Conservation (phyloP, 2,888 invertebrate species). For the Plusia festucae region DNA sequence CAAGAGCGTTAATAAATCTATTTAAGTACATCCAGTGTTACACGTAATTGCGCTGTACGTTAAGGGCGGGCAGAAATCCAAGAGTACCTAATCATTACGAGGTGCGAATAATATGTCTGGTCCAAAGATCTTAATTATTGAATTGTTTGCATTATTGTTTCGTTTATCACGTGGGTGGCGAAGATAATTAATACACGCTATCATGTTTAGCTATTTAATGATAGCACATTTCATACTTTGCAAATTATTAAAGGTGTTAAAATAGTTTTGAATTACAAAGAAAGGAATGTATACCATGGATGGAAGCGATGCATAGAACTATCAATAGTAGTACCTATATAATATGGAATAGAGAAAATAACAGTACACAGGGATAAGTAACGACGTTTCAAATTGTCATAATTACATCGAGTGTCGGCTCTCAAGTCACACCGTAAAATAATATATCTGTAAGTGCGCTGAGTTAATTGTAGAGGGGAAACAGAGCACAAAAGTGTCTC, state of each 20-base stretch:
- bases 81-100: slow-evolving; percentile 43
- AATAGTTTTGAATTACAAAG: not conserved
- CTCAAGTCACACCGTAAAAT: slow-evolving; percentile 20
- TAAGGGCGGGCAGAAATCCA: slow-evolving; percentile 52
- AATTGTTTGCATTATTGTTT: slow-evolving; percentile 3
- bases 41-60: slow-evolving; percentile 36
- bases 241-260: not conserved
- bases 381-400: slow-evolving; percentile 33
- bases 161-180: not conserved
- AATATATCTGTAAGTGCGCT: slow-evolving; percentile 38
- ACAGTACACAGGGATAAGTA: not conserved
- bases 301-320: not conserved
- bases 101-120: slow-evolving; percentile 44
- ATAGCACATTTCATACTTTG: not conserved
- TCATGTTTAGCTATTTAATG: not conserved
- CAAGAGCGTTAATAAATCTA: slow-evolving; percentile 2
- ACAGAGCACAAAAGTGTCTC: slow-evolving; percentile 80
- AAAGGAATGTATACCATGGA: not conserved
- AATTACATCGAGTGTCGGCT: slow-evolving; percentile 39
- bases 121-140: slow-evolving; percentile 40
- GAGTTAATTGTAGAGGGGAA: slow-evolving; percentile 73
- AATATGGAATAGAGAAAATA: not conserved
- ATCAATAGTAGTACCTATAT: not conserved
- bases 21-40: slow-evolving; percentile 4
- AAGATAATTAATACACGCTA: not conserved